These are phyloP conservation scores for Dallia pectoralis DNA, from an alignment of 2,797 vertebrate genomes.

Conservation along the genomic window DNA sequence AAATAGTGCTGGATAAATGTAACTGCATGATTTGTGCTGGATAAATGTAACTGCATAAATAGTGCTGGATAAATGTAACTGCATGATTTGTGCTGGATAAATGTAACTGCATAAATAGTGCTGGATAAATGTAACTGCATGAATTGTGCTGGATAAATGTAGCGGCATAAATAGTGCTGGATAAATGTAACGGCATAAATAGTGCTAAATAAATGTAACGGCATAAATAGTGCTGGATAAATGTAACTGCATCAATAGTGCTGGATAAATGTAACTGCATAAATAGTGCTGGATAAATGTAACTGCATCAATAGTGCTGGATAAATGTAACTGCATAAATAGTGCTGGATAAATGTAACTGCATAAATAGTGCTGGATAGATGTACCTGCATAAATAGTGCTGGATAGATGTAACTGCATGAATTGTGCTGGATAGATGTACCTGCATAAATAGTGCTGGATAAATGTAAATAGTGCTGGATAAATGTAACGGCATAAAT, in stretches of 20 bases:
- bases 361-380: no score
- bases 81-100: no score
- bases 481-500: slow-evolving; percentile 69
- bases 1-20: slow-evolving; percentile 71
- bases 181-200: slow-evolving; percentile 71
- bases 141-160: no score
- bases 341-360: slow-evolving; percentile 72
- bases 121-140: slow-evolving; percentile 69
- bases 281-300: slow-evolving; percentile 71
- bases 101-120: no score
- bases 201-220: no score
- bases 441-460: slow-evolving; percentile 67
- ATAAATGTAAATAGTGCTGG: slow-evolving; percentile 66
- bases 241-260: slow-evolving; percentile 69
- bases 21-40: slow-evolving; percentile 69
- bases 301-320: no score
- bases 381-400: no score
- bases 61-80: slow-evolving; percentile 72
- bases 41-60: no score
- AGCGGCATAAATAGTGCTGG: slow-evolving; percentile 66
- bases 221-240: slow-evolving; percentile 67
- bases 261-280: slow-evolving; percentile 69
- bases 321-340: no score
- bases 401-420: slow-evolving; percentile 69
- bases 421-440: slow-evolving; percentile 70